These are phyloP conservation scores for Sorex fumeus DNA, from an alignment of 2,113 vertebrate species.

Conservation along the genomic window DNA sequence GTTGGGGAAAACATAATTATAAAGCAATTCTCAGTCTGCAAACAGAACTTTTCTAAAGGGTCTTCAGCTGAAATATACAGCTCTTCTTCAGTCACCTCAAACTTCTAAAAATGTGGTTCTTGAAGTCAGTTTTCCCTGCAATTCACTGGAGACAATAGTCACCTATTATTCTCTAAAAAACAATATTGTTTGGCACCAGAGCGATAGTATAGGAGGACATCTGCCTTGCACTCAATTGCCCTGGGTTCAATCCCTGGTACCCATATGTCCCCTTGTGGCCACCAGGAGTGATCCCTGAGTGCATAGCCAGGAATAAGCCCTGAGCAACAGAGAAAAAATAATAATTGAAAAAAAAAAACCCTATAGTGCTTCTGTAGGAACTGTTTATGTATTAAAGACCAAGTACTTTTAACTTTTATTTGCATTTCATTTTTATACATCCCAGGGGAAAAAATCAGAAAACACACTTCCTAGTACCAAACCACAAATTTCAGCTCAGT, in stretches of 20 bases:
- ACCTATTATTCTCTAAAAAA: too few species aligned
- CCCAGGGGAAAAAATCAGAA: slow-evolving; percentile 3
- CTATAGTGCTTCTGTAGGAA: background rate
- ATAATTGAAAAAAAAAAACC: background rate
- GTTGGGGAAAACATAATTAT: background rate
- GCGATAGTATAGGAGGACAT: too few species aligned
- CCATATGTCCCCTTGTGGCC: too few species aligned
- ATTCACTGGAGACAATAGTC: background rate
- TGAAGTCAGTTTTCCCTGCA: background rate
- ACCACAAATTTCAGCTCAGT: slow-evolving; percentile 18
- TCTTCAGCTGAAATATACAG: background rate
- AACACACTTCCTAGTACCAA: background rate
- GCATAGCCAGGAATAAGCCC: too few species aligned
- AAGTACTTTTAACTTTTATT: slow-evolving; percentile 31
- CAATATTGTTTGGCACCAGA: too few species aligned
- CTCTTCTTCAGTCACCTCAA: background rate
- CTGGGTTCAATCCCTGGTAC: too few species aligned
- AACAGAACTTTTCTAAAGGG: slow-evolving; percentile 1
- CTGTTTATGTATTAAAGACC: background rate
- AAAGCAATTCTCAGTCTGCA: background rate
- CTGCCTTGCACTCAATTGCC: too few species aligned
- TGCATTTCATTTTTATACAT: slow-evolving; percentile 39
- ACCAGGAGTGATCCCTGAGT: too few species aligned
- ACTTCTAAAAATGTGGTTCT: background rate
- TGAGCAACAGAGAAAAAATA: background rate